Percentiles rank a stretch among this genome's conserved stretches.
Conservation (phyloP, 2,888 invertebrate species). For the Microctonus brassicae region DNA sequence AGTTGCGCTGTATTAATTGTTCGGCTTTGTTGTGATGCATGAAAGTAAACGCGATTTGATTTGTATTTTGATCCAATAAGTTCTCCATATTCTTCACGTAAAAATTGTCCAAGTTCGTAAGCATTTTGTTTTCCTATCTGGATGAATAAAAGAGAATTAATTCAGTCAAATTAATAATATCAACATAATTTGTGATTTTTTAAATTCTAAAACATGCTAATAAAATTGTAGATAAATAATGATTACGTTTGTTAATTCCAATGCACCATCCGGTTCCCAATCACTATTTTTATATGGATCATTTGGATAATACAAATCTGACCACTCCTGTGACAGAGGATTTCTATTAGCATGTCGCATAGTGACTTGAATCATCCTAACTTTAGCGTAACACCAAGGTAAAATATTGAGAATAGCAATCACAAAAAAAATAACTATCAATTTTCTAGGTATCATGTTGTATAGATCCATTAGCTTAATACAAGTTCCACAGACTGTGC, state of each 20-base stretch:
- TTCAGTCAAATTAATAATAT: background rate
- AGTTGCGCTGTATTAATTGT: slow-evolving; percentile 32
- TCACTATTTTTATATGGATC: slow-evolving; percentile 26
- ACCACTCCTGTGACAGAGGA: background rate
- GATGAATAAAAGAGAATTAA: background rate
- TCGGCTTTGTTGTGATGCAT: slow-evolving; percentile 1
- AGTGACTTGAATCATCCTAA: slow-evolving; percentile 23
- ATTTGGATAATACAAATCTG: slow-evolving; percentile 22
- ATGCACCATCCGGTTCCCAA: slow-evolving; percentile 29
- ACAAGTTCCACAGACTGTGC: too few species aligned
- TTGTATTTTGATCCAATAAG: slow-evolving; percentile 7
- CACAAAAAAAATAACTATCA: background rate
- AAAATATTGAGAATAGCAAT: background rate
- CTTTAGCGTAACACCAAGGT: background rate
- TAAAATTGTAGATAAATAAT: background rate
- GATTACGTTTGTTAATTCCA: slow-evolving; percentile 33
- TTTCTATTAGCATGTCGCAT: slow-evolving; percentile 28
- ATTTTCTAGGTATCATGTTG: background rate
- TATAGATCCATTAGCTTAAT: background rate
- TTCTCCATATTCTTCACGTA: slow-evolving; percentile 4
- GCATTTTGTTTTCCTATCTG: slow-evolving; percentile 26
- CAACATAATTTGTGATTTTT: background rate
- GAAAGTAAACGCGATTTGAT: slow-evolving; percentile 10
- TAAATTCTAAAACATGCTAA: background rate
- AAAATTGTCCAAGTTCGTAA: slow-evolving; percentile 19